phyloP scores from a whole-genome alignment of 2,113 vertebrate genomes.

The Rafetus swinhoei region DNA sequence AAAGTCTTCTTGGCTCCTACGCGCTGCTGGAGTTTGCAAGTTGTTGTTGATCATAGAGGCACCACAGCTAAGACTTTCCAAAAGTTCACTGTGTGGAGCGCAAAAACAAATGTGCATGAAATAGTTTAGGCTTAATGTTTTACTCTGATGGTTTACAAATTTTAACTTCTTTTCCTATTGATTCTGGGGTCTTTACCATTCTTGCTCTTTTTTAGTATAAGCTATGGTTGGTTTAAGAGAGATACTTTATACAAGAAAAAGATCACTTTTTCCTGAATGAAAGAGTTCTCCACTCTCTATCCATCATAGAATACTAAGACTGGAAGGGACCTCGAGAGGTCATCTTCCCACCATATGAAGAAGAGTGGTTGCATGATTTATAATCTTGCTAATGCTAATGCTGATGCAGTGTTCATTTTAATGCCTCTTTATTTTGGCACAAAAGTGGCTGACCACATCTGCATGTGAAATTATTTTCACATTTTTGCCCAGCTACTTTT shows the following conservation, averaged over 20 bases:
- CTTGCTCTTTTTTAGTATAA: neutral
- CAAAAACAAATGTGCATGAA: constrained; percentile 42
- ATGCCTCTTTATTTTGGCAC: constrained; percentile 23
- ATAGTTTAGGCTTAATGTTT: constrained; percentile 26
- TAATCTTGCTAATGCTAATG: neutral
- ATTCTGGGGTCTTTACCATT: constrained; percentile 18
- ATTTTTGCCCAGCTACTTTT: neutral
- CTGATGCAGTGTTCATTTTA: constrained; percentile 1
- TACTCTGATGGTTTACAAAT: neutral
- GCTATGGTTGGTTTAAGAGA: constrained; percentile 10
- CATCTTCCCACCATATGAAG: constrained; percentile 31
- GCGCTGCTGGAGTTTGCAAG: constrained; percentile 50
- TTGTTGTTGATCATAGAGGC: constrained; percentile 43
- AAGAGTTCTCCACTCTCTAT: neutral
- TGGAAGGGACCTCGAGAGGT: too few relatives aligned
- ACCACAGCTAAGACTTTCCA: constrained; percentile 25
- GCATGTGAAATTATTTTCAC: neutral
- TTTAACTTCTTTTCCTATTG: constrained; percentile 14
- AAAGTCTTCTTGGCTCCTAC: constrained; percentile 64
- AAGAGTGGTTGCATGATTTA: constrained; percentile 25
- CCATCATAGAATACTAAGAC: too few relatives aligned
- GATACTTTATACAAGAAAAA: neutral
- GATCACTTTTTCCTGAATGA: neutral
- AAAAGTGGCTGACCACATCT: constrained; percentile 30
- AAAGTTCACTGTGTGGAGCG: constrained; percentile 6